phyloP scores from a whole-genome alignment of 1,140 invertebrate species.

The Pemphigus obesinymphae region DNA sequence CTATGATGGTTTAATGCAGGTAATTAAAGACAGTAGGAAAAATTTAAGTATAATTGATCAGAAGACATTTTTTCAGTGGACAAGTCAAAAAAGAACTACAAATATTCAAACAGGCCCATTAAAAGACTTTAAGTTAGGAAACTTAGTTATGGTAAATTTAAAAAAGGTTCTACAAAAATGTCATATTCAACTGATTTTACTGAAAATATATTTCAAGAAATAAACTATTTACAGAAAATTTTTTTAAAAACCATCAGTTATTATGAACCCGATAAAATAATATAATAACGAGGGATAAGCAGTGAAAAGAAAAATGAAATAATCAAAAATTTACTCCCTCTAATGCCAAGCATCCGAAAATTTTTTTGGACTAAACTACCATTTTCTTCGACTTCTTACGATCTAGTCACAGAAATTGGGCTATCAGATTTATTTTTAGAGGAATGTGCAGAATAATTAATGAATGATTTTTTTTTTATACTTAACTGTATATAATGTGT shows the following conservation, averaged over 20 bases:
- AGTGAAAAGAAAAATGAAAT: neutral
- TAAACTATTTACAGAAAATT: neutral
- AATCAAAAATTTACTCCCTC: neutral
- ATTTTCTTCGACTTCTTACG: neutral
- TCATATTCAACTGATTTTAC: neutral
- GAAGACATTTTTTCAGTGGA: neutral
- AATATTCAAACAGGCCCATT: neutral
- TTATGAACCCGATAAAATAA: neutral
- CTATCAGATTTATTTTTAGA: too few relatives aligned
- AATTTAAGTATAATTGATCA: neutral
- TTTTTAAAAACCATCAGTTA: neutral
- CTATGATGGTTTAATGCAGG: neutral
- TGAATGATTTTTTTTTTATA: too few relatives aligned
- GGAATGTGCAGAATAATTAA: too few relatives aligned
- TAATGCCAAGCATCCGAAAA: neutral
- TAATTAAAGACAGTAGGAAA: too few relatives aligned
- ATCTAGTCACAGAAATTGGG: too few relatives aligned
- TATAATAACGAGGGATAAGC: neutral
- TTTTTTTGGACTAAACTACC: neutral
- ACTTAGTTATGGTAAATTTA: neutral
- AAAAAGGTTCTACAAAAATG: neutral
- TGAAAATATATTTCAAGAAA: too few relatives aligned
- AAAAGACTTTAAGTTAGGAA: neutral
- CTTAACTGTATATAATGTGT: too few relatives aligned
- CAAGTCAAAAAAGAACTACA: neutral